phyloP scores from a whole-genome alignment of 2,888 invertebrate genomes.

The Drosophila eohydei region DNA sequence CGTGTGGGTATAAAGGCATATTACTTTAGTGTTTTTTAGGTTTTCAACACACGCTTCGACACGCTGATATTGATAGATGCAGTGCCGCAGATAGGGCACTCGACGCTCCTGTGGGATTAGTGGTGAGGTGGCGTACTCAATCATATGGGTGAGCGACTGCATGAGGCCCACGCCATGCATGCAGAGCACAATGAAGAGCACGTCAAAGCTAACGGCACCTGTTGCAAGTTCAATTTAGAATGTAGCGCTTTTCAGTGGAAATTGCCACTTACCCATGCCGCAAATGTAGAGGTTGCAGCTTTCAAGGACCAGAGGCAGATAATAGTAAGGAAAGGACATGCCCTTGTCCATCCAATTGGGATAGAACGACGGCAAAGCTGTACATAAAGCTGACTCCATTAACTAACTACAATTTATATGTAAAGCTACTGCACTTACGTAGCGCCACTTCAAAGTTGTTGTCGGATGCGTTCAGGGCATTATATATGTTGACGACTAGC shows the following conservation, averaged over 20 bases:
- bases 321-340: constrained; percentile 74
- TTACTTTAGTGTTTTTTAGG: not conserved
- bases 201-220: constrained; percentile 80
- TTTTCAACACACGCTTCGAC: constrained; percentile 56
- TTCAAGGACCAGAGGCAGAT: constrained; percentile 65
- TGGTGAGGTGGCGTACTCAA: constrained; percentile 67
- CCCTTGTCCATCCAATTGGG: constrained; percentile 76
- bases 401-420: not conserved
- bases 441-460: constrained; percentile 53
- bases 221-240: not conserved
- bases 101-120: constrained; percentile 70
- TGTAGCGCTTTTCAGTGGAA: not conserved
- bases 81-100: constrained; percentile 71
- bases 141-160: constrained; percentile 62
- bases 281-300: constrained; percentile 51
- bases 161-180: constrained; percentile 75
- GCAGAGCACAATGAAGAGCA: constrained; percentile 75
- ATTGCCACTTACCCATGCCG: constrained; percentile 65
- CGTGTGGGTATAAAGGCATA: too few species aligned
- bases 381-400: not conserved
- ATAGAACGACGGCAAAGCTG: constrained; percentile 74
- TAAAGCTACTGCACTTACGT: constrained; percentile 57
- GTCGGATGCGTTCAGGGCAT: constrained; percentile 29
- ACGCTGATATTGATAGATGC: constrained; percentile 76
- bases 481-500: constrained; percentile 63